Evolutionary conservation across 2,113 vertebrate genomes (phyloP), one percentile per base, ranked within the genome.

Genomic region (Paramisgurnus dabryanus): DNA sequence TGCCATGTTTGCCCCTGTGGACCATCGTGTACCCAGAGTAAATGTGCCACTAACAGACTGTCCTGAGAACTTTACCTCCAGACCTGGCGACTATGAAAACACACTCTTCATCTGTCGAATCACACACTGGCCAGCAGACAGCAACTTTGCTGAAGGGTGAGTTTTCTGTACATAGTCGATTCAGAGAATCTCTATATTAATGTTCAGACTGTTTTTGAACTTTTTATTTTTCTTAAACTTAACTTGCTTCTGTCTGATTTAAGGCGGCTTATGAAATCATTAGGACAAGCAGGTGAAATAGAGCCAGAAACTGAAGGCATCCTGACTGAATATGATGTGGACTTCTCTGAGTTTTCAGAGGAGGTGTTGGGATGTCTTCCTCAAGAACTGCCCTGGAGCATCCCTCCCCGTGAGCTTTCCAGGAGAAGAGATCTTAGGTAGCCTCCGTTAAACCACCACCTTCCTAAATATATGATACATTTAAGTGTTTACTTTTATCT

Each of bases 261-360:
- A 78, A 99, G 98, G 85, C 92, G 88, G 10, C 89, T 99, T 78
- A 90, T 92, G 27, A 98, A 96, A 90, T 96, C 95, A 6, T 93
- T 99, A 76, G 98, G 98, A 1, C 95, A 97, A 84, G 98, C 98
- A 0, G 98, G 98, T 53, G 96, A 99, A 80, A 98, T 99, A 0
- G 96, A 99, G 80, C 97, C 98, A 0, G 98, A 99, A 90, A 98
- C 98, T 0, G 98, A 99, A 87, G 98, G 96, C 49, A 97, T 99
- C 85, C 90, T 99, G 84, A 95, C 40, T 0, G 97, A 99, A 70
- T 95, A 99, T 0, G 95, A 95, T 1, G 95, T 99, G 3, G 96
- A 99, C 90, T 97, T 95, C 87, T 94, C 96, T 0, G 96, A 98
- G 57, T 99, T 99, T 85, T 83, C 95, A 1, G 86, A 93, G 0